Conservation (phyloP, 2,888 invertebrate genomes). For the Aelia acuminata region DNA sequence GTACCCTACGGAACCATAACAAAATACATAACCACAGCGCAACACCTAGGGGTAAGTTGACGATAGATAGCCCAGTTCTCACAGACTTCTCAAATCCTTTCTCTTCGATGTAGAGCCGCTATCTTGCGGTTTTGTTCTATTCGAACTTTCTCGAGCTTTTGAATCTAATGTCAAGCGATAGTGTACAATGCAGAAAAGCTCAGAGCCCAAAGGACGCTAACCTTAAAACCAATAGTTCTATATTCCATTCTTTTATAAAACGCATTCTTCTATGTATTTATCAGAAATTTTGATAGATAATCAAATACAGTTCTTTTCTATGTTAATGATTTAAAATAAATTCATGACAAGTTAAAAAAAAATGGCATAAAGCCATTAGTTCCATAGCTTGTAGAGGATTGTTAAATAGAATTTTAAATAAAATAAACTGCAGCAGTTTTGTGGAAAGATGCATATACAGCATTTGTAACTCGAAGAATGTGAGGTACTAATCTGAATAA, state of each 20-base stretch:
- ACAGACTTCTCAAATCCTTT: constrained; percentile 39
- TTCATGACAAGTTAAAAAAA: no score
- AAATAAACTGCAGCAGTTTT: no score
- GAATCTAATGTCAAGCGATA: background rate
- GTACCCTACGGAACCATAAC: background rate
- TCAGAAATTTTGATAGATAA: no score
- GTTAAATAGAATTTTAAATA: no score
- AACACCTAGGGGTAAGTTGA: background rate
- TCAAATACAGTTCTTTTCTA: no score
- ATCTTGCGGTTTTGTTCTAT: constrained; percentile 41
- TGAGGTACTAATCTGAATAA: no score
- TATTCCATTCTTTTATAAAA: background rate
- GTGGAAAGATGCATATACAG: no score
- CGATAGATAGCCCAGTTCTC: constrained; percentile 22
- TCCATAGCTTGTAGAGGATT: no score
- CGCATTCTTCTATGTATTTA: no score
- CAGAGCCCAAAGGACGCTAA: background rate
- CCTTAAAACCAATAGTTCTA: background rate
- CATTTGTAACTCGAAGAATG: no score
- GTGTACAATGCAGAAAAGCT: background rate
- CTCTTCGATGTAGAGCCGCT: constrained; percentile 10
- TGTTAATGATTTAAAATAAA: no score
- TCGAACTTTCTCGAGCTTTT: constrained; percentile 33
- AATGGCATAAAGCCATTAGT: no score
- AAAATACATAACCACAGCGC: constrained; percentile 4